phyloP scores from a whole-genome alignment of 2,888 invertebrate genomes.

The Melinopterus prodromus region DNA sequence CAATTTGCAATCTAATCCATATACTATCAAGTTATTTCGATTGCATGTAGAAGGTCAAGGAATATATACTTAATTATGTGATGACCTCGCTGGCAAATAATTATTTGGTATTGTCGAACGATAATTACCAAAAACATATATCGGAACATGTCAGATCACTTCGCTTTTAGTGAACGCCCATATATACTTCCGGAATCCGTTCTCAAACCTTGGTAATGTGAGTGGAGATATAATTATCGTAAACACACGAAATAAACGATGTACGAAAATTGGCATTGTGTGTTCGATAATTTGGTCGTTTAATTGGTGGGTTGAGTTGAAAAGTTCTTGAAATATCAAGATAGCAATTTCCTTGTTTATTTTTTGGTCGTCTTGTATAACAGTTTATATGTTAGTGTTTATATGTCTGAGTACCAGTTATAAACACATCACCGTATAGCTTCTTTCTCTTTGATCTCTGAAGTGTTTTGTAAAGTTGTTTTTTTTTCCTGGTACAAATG shows the following conservation, averaged over 20 bases:
- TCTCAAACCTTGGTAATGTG: not conserved
- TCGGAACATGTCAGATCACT: not conserved
- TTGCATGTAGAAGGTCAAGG: not conserved
- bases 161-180: not conserved
- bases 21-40: not conserved
- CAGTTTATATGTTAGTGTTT: too few species aligned
- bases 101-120: not conserved
- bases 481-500: too few species aligned
- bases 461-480: too few species aligned
- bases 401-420: too few species aligned
- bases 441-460: too few species aligned
- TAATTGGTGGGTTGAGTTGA: too few species aligned
- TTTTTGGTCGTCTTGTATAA: too few species aligned
- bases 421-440: too few species aligned
- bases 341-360: too few species aligned
- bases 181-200: not conserved
- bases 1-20: not conserved
- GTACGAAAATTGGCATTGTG: too few species aligned
- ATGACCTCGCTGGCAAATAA: not conserved
- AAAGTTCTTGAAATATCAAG: too few species aligned
- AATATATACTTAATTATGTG: not conserved
- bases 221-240: not conserved
- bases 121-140: not conserved
- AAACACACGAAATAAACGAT: not conserved
- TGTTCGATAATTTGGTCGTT: too few species aligned